These are phyloP conservation scores for Florisuga fusca DNA, from an alignment of 2,797 vertebrate species.

Conservation along the genomic window DNA sequence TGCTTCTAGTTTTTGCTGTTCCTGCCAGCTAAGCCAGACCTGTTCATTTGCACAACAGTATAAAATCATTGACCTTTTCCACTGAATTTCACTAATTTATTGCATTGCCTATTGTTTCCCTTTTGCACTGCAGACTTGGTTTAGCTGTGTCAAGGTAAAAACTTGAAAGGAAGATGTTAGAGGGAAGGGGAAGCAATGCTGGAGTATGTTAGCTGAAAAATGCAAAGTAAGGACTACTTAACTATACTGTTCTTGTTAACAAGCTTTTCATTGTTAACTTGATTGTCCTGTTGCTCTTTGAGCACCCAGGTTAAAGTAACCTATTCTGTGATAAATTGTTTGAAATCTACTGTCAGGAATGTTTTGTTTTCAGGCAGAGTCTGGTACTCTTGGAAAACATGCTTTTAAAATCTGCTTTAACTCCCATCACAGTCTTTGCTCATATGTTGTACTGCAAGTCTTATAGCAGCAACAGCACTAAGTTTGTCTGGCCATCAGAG, in stretches of 20 bases:
- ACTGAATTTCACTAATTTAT: neutral
- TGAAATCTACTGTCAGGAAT: neutral
- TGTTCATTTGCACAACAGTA: neutral
- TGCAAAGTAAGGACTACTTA: neutral
- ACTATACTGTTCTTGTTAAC: neutral
- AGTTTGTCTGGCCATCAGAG: neutral
- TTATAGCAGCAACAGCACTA: neutral
- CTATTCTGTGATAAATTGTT: neutral
- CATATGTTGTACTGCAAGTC: neutral
- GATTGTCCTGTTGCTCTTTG: neutral
- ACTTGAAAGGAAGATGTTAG: neutral
- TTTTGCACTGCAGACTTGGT: neutral
- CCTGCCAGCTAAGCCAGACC: neutral
- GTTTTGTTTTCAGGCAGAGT: neutral
- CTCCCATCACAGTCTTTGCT: neutral
- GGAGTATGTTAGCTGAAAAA: neutral
- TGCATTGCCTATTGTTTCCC: neutral
- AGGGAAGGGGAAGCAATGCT: neutral
- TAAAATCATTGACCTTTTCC: neutral
- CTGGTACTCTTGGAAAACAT: neutral
- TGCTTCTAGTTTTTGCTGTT: neutral
- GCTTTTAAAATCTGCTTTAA: neutral
- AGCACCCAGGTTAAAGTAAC: neutral
- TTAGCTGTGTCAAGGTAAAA: neutral
- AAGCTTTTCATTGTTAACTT: neutral